phyloP scores from a whole-genome alignment of 1,140 invertebrate genomes.

The Batillaria attramentaria region DNA sequence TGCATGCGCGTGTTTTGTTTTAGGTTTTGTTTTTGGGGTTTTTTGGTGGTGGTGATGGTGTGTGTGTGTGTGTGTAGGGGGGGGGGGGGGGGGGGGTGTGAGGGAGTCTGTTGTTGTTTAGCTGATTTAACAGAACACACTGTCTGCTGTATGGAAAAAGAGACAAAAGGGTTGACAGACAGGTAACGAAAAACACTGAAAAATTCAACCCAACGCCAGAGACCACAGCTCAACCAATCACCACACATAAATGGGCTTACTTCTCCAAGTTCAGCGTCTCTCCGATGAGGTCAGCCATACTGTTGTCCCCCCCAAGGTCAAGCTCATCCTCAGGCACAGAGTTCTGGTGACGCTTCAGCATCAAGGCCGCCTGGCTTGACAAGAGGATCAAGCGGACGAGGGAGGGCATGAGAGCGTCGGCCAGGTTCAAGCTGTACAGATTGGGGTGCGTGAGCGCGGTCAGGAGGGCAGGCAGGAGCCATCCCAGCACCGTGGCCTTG shows the following conservation, averaged over 20 bases:
- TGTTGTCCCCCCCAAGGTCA: conserved; percentile 56
- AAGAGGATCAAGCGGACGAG: conserved; percentile 66
- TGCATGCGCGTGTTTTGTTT: too few relatives aligned
- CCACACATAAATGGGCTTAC: conserved; percentile 48
- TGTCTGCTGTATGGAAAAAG: too few relatives aligned
- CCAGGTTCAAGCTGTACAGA: conserved; percentile 60
- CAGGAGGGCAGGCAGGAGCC: conserved; percentile 66
- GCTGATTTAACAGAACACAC: too few relatives aligned
- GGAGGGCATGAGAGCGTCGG: conserved; percentile 67
- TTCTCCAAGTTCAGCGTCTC: conserved; percentile 51
- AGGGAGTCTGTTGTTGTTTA: too few relatives aligned
- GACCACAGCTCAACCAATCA: neutral
- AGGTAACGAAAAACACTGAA: too few relatives aligned
- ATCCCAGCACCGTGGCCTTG: conserved; percentile 69
- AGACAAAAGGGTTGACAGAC: too few relatives aligned
- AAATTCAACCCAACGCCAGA: too few relatives aligned
- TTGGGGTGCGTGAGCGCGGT: conserved; percentile 67
- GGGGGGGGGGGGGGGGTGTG: too few relatives aligned
- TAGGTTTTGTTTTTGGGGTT: too few relatives aligned
- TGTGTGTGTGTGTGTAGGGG: too few relatives aligned
- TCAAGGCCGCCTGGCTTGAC: conserved; percentile 66
- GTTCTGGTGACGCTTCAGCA: conserved; percentile 65
- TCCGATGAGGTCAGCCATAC: conserved; percentile 64
- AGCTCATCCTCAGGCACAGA: conserved; percentile 55
- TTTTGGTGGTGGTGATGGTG: too few relatives aligned